These are phyloP conservation scores for Orientallactaga bullata DNA, from an alignment of 2,113 vertebrate species.

Conservation along the genomic window DNA sequence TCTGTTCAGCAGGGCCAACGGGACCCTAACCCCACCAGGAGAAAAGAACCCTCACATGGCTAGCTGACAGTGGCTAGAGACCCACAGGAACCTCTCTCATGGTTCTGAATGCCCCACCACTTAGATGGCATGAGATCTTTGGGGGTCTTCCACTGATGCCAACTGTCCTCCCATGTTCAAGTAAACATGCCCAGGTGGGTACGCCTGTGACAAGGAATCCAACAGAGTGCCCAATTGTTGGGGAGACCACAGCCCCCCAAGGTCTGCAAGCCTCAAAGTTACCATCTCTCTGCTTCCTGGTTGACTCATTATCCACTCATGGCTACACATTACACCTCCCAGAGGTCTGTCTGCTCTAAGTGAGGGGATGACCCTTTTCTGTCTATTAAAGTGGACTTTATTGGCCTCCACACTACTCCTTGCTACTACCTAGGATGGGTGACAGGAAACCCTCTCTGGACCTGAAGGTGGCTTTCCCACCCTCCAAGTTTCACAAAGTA, in stretches of 20 bases:
- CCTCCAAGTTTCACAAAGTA: background rate
- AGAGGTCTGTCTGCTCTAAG: background rate
- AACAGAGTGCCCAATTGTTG: background rate
- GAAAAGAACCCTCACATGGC: no score
- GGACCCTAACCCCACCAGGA: slow-evolving; percentile 84
- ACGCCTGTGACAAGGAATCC: fast-evolving
- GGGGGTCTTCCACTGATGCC: background rate
- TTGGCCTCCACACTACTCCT: background rate
- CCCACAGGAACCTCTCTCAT: no score
- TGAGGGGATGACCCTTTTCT: background rate
- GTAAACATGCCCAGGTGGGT: background rate
- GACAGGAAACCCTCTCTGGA: background rate
- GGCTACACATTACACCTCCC: background rate
- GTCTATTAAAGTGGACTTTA: background rate
- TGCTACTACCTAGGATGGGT: background rate
- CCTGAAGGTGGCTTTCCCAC: background rate
- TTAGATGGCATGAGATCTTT: background rate
- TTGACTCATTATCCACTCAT: background rate
- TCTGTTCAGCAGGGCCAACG: slow-evolving; percentile 71
- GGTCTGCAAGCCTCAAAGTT: background rate
- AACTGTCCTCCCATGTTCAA: background rate
- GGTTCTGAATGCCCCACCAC: background rate
- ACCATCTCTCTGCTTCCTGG: background rate
- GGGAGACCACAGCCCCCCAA: fast-evolving
- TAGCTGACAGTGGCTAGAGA: no score